These are phyloP conservation scores for Unio pictorum DNA, from an alignment of 2,888 invertebrate species.

Conservation along the genomic window DNA sequence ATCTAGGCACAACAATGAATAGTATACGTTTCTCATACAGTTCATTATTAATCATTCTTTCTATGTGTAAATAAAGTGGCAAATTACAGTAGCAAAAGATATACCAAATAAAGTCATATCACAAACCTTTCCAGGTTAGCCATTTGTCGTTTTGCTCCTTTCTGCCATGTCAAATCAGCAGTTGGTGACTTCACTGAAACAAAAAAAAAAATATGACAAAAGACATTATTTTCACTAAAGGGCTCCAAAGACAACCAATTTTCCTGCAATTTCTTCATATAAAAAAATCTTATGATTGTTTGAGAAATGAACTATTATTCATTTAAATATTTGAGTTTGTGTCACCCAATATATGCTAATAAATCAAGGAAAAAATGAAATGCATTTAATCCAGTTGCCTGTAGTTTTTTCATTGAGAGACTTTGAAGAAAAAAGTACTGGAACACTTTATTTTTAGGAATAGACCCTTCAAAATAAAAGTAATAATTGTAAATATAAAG, in stretches of 20 bases:
- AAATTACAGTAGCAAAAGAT: no score
- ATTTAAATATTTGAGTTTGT: neutral
- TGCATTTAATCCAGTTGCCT: no score
- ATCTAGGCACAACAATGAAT: no score
- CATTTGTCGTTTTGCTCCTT: constrained; percentile 71
- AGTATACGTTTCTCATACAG: neutral
- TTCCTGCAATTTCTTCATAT: no score
- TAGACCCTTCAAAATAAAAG: neutral
- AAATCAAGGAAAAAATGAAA: no score
- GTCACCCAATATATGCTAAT: neutral
- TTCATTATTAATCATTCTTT: neutral
- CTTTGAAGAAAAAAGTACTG: no score
- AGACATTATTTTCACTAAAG: no score
- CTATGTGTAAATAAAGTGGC: neutral
- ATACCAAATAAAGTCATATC: neutral
- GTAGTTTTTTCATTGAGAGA: no score
- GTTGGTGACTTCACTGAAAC: constrained; percentile 69
- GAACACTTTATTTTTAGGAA: no score
- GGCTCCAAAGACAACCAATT: no score
- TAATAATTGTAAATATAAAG: neutral
- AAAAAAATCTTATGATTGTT: no score
- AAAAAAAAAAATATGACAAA: constrained; percentile 1
- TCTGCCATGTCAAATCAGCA: constrained; percentile 71
- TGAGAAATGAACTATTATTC: no score
- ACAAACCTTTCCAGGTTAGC: constrained; percentile 69